Conservation (phyloP, 2,113 vertebrate genomes). For the Oceanodroma tethys region DNA sequence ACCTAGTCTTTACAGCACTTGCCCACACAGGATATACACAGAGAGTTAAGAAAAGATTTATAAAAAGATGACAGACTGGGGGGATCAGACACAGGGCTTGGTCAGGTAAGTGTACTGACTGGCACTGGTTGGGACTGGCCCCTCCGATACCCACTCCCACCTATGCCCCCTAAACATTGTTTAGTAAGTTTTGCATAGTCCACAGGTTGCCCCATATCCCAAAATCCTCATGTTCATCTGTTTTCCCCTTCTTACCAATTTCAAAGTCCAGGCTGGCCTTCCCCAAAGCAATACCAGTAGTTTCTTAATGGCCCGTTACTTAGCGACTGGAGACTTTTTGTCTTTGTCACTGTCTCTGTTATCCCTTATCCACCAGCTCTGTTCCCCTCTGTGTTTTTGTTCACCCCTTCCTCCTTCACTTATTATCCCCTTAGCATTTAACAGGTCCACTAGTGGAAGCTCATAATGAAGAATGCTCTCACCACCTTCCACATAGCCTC, state of each 20-base stretch:
- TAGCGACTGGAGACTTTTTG: not conserved
- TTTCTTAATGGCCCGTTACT: not conserved
- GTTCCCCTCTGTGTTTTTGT: not conserved
- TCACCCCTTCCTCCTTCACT: not conserved
- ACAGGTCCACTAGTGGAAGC: not conserved
- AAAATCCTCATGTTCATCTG: not conserved
- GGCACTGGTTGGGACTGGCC: not conserved
- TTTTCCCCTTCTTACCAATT: not conserved
- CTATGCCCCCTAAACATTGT: not conserved
- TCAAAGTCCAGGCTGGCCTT: not conserved
- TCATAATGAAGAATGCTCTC: not conserved
- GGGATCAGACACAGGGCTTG: not conserved
- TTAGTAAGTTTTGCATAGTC: not conserved
- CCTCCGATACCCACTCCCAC: not conserved
- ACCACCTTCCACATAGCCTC: not conserved
- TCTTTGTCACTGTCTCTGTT: not conserved
- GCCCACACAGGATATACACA: not conserved
- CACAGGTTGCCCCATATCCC: not conserved
- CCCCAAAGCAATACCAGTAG: not conserved
- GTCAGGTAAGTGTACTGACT: not conserved
- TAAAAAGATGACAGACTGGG: not conserved
- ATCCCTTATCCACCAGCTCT: not conserved
- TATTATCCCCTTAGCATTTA: not conserved
- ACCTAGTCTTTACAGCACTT: not conserved
- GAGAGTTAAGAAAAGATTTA: not conserved